A percentile compares a stretch with the other conserved stretches of the same genome.
Conservation (phyloP, 2,888 invertebrate species). For the Drosophila parthenogenetica region DNA sequence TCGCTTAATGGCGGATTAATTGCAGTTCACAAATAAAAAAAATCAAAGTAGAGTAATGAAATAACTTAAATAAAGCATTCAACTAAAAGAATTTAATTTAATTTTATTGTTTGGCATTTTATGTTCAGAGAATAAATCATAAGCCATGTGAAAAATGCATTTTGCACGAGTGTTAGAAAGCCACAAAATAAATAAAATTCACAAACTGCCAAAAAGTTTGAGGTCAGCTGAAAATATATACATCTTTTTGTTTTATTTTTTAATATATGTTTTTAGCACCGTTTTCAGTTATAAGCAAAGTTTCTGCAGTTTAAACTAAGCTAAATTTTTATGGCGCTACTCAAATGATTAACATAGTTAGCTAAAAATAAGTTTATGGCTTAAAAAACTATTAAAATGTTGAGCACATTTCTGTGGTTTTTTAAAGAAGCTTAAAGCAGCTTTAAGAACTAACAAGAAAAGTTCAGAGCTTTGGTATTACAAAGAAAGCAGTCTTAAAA, state of each 20-base stretch:
- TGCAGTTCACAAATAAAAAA: constrained; percentile 1
- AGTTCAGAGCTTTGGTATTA: too few species aligned
- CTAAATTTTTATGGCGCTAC: too few species aligned
- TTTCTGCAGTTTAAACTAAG: neutral
- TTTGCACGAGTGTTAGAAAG: neutral
- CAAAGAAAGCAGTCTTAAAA: too few species aligned
- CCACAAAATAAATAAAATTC: constrained; percentile 21
- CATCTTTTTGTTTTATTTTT: neutral
- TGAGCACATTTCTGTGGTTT: too few species aligned
- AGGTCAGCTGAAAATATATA: neutral
- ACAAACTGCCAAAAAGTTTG: neutral
- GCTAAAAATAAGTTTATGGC: too few species aligned
- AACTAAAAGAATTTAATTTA: neutral
- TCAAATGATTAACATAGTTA: too few species aligned
- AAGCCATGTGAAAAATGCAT: constrained; percentile 10
- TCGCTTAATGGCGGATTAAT: neutral
- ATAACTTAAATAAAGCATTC: neutral
- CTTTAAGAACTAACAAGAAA: neutral
- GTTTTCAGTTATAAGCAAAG: too few species aligned
- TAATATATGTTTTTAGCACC: neutral
- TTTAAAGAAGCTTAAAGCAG: neutral
- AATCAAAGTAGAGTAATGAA: neutral
- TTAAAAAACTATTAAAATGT: too few species aligned
- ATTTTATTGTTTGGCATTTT: neutral
- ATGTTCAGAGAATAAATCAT: constrained; percentile 4